These are phyloP conservation scores for Isaurus tuberculatus DNA, from an alignment of 92 coral and sea anemone genomes.

Conservation along the genomic window DNA sequence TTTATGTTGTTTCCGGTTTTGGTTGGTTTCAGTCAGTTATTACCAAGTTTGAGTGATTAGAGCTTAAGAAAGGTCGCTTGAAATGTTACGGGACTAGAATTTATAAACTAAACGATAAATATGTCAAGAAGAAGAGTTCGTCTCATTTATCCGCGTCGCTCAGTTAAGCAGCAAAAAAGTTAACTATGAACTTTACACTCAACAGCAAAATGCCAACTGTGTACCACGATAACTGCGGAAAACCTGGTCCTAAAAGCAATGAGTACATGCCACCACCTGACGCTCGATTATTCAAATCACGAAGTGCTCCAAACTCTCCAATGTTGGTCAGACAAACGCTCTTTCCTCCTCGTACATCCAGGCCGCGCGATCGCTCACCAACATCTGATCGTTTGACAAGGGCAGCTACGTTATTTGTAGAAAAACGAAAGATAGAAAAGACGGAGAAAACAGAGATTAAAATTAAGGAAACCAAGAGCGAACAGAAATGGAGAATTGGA, in stretches of 20 bases:
- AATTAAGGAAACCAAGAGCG: constrained; percentile 36
- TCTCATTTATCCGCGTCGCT: too few relatives aligned
- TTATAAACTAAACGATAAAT: neutral
- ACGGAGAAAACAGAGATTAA: constrained; percentile 65
- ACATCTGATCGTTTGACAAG: constrained; percentile 68
- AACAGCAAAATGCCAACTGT: neutral
- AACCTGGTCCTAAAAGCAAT: constrained; percentile 95
- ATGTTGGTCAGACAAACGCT: constrained; percentile 66
- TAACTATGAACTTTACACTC: neutral
- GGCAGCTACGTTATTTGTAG: constrained; percentile 64
- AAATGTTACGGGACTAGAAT: neutral
- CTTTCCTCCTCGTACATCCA: constrained; percentile 70
- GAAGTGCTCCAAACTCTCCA: constrained; percentile 97
- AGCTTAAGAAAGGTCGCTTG: neutral
- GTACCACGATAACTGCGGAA: constrained; percentile 45
- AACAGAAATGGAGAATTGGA: constrained; percentile 60
- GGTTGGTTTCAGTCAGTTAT: neutral
- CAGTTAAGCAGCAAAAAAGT: neutral
- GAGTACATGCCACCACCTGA: constrained; percentile 94
- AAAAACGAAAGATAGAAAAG: constrained; percentile 69
- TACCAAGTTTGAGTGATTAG: neutral
- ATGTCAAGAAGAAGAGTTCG: neutral
- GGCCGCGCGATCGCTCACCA: constrained; percentile 72
- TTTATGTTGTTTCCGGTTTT: neutral
- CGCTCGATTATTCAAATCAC: constrained; percentile 87